Evolutionary conservation across 2,888 invertebrate genomes (phyloP).

Genomic region (Eustalomyia histrio): DNA sequence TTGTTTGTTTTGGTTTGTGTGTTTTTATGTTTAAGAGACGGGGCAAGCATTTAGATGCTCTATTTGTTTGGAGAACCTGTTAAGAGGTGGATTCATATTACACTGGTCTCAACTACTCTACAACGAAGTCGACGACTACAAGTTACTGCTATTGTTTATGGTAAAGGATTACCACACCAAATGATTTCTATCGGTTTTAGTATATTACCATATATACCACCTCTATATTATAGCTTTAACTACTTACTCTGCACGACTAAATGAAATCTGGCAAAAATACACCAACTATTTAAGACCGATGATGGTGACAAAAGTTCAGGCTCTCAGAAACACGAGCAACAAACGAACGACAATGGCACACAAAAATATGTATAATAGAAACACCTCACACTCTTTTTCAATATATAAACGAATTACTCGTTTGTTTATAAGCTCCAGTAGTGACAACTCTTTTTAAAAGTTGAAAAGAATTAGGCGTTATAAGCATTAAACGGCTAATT

Average conservation of each 20-base stretch:
- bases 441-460: not conserved
- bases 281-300: conserved; percentile 66
- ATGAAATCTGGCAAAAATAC: conserved; percentile 73
- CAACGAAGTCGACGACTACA: conserved; percentile 25
- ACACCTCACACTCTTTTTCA: conserved; percentile 26
- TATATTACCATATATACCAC: conserved; percentile 72
- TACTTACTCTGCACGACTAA: conserved; percentile 69
- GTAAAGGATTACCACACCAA: conserved; percentile 56
- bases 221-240: too few relatives aligned
- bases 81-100: conserved; percentile 57
- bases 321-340: conserved; percentile 63
- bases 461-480: too few relatives aligned
- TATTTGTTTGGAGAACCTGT: conserved; percentile 60
- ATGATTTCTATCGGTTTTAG: conserved; percentile 73
- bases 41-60: conserved; percentile 58
- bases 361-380: conserved; percentile 50
- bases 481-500: too few relatives aligned
- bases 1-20: not conserved
- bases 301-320: conserved; percentile 68
- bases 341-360: conserved; percentile 23
- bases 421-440: not conserved
- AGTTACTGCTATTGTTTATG: conserved; percentile 16
- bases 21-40: not conserved
- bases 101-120: conserved; percentile 23
- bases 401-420: conserved; percentile 10